Evolutionary conservation across 2,113 vertebrate species (phyloP), one percentile per base, ranked within the genome.

Genomic region (Apteryx mantelli): DNA sequence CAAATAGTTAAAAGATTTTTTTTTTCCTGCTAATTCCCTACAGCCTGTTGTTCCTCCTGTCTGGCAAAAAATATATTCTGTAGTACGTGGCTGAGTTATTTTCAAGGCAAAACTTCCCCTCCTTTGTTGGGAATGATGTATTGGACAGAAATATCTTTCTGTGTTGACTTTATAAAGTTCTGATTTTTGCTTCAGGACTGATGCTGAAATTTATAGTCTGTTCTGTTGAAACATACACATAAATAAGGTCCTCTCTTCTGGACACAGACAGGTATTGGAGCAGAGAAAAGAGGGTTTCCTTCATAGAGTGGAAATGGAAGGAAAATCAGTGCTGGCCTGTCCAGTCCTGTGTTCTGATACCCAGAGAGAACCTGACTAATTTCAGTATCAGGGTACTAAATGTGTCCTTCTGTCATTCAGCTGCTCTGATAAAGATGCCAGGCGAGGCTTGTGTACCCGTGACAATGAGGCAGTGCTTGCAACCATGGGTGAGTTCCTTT

Each of bases 341-440:
- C 40, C 48, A 48, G 42, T 82, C n/a, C 40, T 93, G n/a, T 5
- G 22, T 80, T 84, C 82, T 92, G 42, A 68, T 92, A 52, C 16
- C 5, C 69, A 77, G 69, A 13, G 40, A 60, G 56, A 60, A 60
- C 30, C 30, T 60, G 83, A 38, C 25, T 74, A 9, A 50, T 91
- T 78, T n/a, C 6, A 86, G 26, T 95, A 81, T 25, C 22, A 44
- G 30, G 8, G 25, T 55, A 95, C 44, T 82, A 58, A 60, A 22
- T 94, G 17, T 86, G 69, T 97, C 70, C 32, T 97, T 86, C n/a
- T 97, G 55, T 86, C 61, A 38, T 94, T 74, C 83, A 99, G 98
- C 92, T 99, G 98, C 95, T 98, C 98, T 70, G 98, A 98, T 77
- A 98, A 97, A 89, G 98, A 98, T 69, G 96, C 96, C 38, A 91